Evolutionary conservation across 64 coral and sea anemone genomes (phyloP), one percentile per base, ranked within the genome.

Genomic region (Montipora foliosa): DNA sequence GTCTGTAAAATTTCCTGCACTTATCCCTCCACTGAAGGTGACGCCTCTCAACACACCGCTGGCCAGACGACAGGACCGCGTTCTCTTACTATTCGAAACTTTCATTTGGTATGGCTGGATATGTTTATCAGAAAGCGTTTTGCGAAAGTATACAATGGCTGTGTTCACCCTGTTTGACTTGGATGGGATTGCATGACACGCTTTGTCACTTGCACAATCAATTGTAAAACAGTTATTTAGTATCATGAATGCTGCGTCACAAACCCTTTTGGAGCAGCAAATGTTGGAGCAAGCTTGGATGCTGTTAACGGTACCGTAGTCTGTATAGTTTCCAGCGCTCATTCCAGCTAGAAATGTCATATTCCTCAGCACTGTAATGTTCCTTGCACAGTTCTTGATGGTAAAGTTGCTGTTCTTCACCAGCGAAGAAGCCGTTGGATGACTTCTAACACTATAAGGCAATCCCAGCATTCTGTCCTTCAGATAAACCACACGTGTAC

Each of bases 241-340:
- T 45, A 98, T 93, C 96, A 98, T 92, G 67, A 98, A 95, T 4
- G 93, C 93, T 15, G 96, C 96, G 80, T 97, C 96, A 13, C 96
- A 98, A 17, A 91, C 69, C 16, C 89, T 77, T 67, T 89, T 90
- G 13, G 88, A 83, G 64, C 96, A 98, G 46, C 96, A 98, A 68
- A 91, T 87, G 62, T 81, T 94, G 8, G 91, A 98, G 44, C 96
- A 98, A 5, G 79, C 82, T 19, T 98, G 55, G 44, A 92, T 83
- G 59, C 93, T 85, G 22, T 83, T 84, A 5, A 98, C 96, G 55
- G 90, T 94, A 17, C 96, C 96, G 59, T 94, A 89, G 66, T 98
- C 93, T 9, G 96, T 98, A 73, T 95, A 98, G 73, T 98, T 98
- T 22, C 96, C 96, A 15, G 96, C 96, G 11, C 89, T 72, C 87